Conservation (phyloP, 2,113 vertebrate species). For the Monopterus albus region DNA sequence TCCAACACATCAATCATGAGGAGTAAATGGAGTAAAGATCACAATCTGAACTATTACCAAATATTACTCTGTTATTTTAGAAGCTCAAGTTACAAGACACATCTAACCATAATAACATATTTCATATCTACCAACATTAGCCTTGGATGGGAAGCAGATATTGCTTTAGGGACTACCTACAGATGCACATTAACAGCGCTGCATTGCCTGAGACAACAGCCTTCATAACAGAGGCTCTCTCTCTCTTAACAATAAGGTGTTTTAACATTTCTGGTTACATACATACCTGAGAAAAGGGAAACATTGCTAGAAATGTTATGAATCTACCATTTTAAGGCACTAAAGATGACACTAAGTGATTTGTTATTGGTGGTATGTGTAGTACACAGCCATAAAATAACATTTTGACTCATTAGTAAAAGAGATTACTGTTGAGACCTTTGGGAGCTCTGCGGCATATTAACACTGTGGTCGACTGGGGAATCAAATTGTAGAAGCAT, state of each 20-base stretch:
- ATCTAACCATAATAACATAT: constrained; percentile 81
- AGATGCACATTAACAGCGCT: constrained; percentile 60
- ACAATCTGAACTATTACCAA: constrained; percentile 78
- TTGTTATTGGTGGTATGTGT: too few species aligned
- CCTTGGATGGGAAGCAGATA: constrained; percentile 73
- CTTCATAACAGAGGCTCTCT: not conserved
- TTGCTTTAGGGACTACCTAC: constrained; percentile 47
- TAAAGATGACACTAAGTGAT: too few species aligned
- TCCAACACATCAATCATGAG: constrained; percentile 56
- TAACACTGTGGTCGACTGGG: too few species aligned
- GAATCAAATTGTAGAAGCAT: too few species aligned
- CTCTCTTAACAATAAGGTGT: too few species aligned
- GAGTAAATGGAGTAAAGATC: constrained; percentile 71
- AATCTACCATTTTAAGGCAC: too few species aligned
- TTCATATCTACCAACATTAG: constrained; percentile 79
- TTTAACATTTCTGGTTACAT: too few species aligned
- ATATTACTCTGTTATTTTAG: constrained; percentile 77
- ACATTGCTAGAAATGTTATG: too few species aligned
- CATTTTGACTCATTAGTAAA: too few species aligned
- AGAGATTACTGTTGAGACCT: too few species aligned
- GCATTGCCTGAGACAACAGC: constrained; percentile 21
- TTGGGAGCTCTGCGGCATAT: too few species aligned
- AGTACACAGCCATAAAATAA: not conserved
- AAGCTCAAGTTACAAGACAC: constrained; percentile 77
- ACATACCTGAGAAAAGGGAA: too few species aligned